Evolutionary conservation across 2,113 vertebrate genomes (phyloP), one percentile per base, ranked within the genome.

Genomic region (Neolamprologus brichardi): DNA sequence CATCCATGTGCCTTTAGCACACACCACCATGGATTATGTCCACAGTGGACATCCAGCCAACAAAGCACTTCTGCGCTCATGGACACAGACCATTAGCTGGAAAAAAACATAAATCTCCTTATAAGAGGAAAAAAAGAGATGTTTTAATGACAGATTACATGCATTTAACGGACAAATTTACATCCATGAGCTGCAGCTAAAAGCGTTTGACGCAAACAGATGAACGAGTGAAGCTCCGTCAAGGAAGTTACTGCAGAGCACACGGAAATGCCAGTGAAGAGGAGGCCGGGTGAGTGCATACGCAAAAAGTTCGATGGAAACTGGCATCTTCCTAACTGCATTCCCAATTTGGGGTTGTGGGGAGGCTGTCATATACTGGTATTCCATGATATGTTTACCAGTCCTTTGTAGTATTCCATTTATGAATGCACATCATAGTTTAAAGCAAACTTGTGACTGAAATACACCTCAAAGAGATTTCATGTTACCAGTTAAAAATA

Each of bases 101-200:
- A 17, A 10, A 13, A 46, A 54, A 54, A 85, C 62, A 90, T 85
- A 91, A 95, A 95, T 95, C 94, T 93, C 60, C 91, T 95, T 89
- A 91, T 85, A 83, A 92, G 83, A 88, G 90, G 56, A 86, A 95
- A 84, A 84, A 93, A 77, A 41, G 81, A 94, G 79, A 95, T 90
- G 77, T 56, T 86, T 54, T 90, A 92, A 95, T 90, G 88, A 90
- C 89, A 93, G 94, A 95, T 95, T 95, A 95, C 58, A 91, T 88
- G 87, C 81, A 87, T 94, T 93, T 94, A 93, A 95, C 87, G 90
- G 85, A 75, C 80, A 93, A 90, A 91, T 94, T 93, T 92, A 90
- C 87, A 87, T 92, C 86, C 80, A 67, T 87, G 90, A 94, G 72
- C 88, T 89, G 44, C 18, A 75, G 51, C 84, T 90, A 84, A 94